Base-by-base conservation (phyloP, 1,140 invertebrate genomes). In the Ceratosolen solmsi region DNA sequence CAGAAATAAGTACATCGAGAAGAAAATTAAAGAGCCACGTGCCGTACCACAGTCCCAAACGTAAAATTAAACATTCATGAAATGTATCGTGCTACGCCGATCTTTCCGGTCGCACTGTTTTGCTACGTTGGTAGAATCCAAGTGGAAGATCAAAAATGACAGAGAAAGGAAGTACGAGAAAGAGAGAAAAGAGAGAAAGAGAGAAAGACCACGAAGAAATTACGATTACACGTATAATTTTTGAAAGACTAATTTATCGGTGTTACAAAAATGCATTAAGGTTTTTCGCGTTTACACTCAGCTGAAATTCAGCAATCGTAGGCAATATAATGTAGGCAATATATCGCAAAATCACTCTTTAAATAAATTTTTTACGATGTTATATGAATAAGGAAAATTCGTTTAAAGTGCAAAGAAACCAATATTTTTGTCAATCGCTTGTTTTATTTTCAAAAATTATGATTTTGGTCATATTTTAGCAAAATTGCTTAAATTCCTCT, bases 41-140 rank as follows among this genome's bases (percentile, higher is more conserved):
- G 70, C 30, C 72, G 72, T 68, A n/a, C 17, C 36, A 38, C 20
- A 38, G 11, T 22, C 15, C 8, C 17, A 20, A 68, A 68, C 36
- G 22, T 30, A 13, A 30, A 68, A 78, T 78, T 78, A 78, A 33
- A 27, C 75, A 78, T 78, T 68, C 60, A 78, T 78, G 75, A 78
- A 78, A 65, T 78, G 75, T 68, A 78, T 78, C 75, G 27, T 27
- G 27, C 17, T 20, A 63, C 8, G 25, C 41, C 60, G 41, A 78
- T 78, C 75, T 78, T 30, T 20, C 25, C 41, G 46, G 8, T 54
- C 30, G 2, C 20, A 5, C 22, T 30, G 15, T 49, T 71, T 71
- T 71, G 41, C 25, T 49, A 27, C 41, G n/a, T 27, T 3, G 41
- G 41, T 13, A 49, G 25, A 4, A 49, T 49, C 41, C 1, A 17